These are phyloP conservation scores for Lamprologus tigripictilis DNA, from an alignment of 2,113 vertebrate genomes.

Conservation along the genomic window DNA sequence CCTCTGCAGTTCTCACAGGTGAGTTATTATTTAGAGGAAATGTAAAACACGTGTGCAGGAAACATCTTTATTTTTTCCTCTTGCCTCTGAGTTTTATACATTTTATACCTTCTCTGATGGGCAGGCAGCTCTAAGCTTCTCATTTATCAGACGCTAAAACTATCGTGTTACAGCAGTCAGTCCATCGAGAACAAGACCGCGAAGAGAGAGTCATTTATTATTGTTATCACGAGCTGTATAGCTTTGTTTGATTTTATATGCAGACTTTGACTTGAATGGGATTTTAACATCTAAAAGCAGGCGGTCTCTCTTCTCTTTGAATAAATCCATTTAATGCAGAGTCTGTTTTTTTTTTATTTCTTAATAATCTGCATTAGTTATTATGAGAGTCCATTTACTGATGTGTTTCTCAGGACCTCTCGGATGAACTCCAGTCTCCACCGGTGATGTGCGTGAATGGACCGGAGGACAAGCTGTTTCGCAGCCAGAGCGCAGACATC, in stretches of 20 bases:
- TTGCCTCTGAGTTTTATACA: neutral
- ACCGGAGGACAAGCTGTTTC: slow-evolving; percentile 89
- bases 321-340: neutral
- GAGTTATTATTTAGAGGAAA: slow-evolving; percentile 27
- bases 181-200: neutral
- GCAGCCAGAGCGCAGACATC: slow-evolving; percentile 90
- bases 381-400: slow-evolving; percentile 36
- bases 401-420: slow-evolving; percentile 67
- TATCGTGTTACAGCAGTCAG: neutral
- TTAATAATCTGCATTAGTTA: neutral
- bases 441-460: slow-evolving; percentile 83
- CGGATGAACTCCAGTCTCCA: slow-evolving; percentile 74
- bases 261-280: neutral
- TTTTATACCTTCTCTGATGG: neutral
- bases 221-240: neutral
- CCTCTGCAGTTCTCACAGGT: slow-evolving; percentile 71
- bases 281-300: neutral
- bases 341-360: neutral
- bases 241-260: neutral
- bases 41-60: neutral
- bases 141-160: neutral
- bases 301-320: neutral
- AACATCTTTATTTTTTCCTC: neutral
- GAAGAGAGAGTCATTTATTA: neutral
- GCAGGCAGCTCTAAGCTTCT: neutral